Base-by-base conservation (phyloP, 1,140 invertebrate genomes). In the Drosophila seguyi region DNA sequence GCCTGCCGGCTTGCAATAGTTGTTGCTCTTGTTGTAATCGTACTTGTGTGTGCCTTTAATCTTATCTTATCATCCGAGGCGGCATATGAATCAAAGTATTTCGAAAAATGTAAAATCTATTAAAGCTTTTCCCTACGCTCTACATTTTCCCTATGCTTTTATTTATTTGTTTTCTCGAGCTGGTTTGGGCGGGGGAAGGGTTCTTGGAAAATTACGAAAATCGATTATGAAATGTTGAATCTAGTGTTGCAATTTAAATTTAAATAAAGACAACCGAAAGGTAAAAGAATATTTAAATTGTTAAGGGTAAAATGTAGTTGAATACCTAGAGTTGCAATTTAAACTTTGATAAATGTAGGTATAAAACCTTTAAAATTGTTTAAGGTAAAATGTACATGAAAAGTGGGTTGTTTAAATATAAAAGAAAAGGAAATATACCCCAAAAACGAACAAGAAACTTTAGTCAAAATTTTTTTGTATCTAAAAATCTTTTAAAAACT, bases 1-100 rank as follows among this genome's bases (percentile, higher is more conserved):
- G 50, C 38, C 38, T 27, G 41, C 8, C 27, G 72, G 39, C 50
- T 57, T 74, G 55, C 69, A 52, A 45, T 42, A 62, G 25, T 77
- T 65, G 59, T 63, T 45, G 31, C 31, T 66, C n/a, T 81, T 65
- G 62, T 61, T 47, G 34, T 39, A 65, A 20, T 62, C 52, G 52
- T 41, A 14, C 7, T 6, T 39, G 39, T 31, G 57, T 63, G 25
- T 57, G 41, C n/a, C 22, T 50, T 39, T 65, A 78, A 81, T 85
- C 82, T 86, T 78, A 85, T 85, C 82, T 85, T 81, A 85, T 85
- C 82, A 31, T 11, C 11, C 31, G 42, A 16, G 58, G 44, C 34
- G 60, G 63, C 56, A 59, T 62, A 63, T 76, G 72, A 85, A 85
- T 85, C 74, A 81, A 75, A 81, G 42, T 53, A 31, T 84, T 84